Base-by-base conservation (phyloP, 1,140 invertebrate species). In the Papilio xuthus region DNA sequence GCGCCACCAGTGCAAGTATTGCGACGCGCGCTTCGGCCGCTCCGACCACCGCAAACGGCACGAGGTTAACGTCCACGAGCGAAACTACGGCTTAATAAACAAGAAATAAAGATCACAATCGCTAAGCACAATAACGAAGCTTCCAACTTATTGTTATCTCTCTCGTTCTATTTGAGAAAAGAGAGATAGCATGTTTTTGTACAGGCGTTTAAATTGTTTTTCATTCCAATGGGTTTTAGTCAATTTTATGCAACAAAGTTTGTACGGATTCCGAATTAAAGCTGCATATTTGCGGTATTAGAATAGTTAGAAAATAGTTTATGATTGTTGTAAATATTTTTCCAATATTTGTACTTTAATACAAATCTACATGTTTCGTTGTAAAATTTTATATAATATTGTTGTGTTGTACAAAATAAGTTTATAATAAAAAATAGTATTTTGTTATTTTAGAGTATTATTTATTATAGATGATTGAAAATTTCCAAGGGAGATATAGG, bases 41-140 rank as follows among this genome's bases (percentile, higher is more conserved):
- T 93, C 93, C 8, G 93, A 94, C 78, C 93, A 94, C 79, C 85
- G 90, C 60, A 88, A 89, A 75, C 81, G 93, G 0, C 93, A 94
- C 82, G 85, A 94, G 81, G 81, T 78, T 47, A 94, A 89, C 8
- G 90, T 91, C 13, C 93, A 94, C 83, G 82, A 90, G 71, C 82
- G 81, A 32, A 84, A 88, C 60, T 79, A 84, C 37, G 44, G 13
- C 60, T 37, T 80, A 18, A 8, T 15, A 4, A 3, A 6, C 2
- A 63, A 63, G 10, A 63, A 63, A 63, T 63, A 63, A 15, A 15
- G 60, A 63, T 9, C 28, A 63, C 28, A 63, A 13, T 63, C 2
- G 53, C 20, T 12, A 20, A 23, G 9, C 32, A 37, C 7, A 37
- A 37, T 37, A 37, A 37, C 32, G 32, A 37, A n/a, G 1, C 32